phyloP scores from a whole-genome alignment of 1,140 invertebrate genomes.

The Steinernema khuongi region DNA sequence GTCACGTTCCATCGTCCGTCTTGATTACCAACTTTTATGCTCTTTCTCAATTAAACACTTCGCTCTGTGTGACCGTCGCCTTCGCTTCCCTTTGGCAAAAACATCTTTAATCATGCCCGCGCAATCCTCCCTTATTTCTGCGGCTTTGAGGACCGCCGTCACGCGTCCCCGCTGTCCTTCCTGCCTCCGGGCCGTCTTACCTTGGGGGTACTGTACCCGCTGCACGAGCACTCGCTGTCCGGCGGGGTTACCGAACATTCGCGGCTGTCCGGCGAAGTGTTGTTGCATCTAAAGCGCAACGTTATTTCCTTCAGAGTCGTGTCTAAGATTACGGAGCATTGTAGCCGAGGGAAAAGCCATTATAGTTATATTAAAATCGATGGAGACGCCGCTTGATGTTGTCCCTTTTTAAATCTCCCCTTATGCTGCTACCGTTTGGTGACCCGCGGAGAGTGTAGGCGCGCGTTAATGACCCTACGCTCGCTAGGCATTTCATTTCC shows the following conservation, averaged over 20 bases:
- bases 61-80: not conserved
- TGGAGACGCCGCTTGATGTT: not conserved
- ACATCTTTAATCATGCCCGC: not conserved
- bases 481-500: too few species aligned
- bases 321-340: not conserved
- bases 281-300: not conserved
- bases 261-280: not conserved
- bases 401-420: too few species aligned
- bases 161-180: not conserved
- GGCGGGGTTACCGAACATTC: not conserved
- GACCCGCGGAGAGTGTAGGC: too few species aligned
- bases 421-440: too few species aligned
- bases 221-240: not conserved
- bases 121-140: not conserved
- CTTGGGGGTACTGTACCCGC: not conserved
- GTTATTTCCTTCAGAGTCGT: not conserved
- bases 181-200: not conserved
- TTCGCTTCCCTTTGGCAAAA: not conserved
- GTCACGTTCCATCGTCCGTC: constrained; percentile 1
- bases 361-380: constrained; percentile 6
- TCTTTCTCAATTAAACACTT: constrained; percentile 15
- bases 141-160: not conserved
- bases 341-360: not conserved
- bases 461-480: too few species aligned
- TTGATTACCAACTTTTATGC: constrained; percentile 7